Evolutionary conservation across 2,113 vertebrate genomes (phyloP).

Genomic region (Triplophysa tibetana): DNA sequence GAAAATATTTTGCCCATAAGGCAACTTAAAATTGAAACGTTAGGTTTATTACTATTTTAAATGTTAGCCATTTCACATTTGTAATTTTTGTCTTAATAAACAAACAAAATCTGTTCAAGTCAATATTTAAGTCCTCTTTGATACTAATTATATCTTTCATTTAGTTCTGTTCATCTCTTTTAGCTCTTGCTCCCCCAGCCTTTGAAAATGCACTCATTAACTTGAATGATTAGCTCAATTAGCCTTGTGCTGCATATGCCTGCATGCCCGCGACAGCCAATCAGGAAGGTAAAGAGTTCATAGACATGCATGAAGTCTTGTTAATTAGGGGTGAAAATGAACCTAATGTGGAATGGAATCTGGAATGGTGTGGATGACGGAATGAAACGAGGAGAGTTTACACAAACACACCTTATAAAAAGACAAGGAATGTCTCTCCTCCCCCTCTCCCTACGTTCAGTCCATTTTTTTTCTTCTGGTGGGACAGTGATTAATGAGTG

Average conservation of each 20-base stretch:
- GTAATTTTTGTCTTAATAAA: too few species aligned
- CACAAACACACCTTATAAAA: conserved; percentile 29
- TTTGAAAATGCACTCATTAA: conserved; percentile 55
- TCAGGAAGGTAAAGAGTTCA: conserved; percentile 61
- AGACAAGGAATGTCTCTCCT: conserved; percentile 11
- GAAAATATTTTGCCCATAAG: conserved; percentile 20
- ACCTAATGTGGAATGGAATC: conserved; percentile 51
- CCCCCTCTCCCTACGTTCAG: conserved; percentile 23
- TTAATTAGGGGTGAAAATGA: conserved; percentile 68
- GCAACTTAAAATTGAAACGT: conserved; percentile 24
- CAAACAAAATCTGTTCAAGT: not conserved
- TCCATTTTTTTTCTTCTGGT: conserved; percentile 33
- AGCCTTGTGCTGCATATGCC: conserved; percentile 46
- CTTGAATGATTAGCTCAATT: conserved; percentile 66
- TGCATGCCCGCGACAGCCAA: conserved; percentile 51
- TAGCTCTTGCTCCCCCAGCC: conserved; percentile 25
- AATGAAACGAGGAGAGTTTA: conserved; percentile 14
- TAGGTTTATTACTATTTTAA: not conserved
- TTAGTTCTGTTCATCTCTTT: conserved; percentile 24
- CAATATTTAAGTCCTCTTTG: not conserved
- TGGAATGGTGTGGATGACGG: conserved; percentile 5
- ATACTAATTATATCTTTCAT: conserved; percentile 26
- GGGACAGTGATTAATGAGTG: conserved; percentile 52
- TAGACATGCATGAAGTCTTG: conserved; percentile 55
- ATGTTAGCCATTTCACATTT: not conserved